These are phyloP conservation scores for Notothenia coriiceps DNA, from an alignment of 2,113 vertebrate species.

Conservation along the genomic window DNA sequence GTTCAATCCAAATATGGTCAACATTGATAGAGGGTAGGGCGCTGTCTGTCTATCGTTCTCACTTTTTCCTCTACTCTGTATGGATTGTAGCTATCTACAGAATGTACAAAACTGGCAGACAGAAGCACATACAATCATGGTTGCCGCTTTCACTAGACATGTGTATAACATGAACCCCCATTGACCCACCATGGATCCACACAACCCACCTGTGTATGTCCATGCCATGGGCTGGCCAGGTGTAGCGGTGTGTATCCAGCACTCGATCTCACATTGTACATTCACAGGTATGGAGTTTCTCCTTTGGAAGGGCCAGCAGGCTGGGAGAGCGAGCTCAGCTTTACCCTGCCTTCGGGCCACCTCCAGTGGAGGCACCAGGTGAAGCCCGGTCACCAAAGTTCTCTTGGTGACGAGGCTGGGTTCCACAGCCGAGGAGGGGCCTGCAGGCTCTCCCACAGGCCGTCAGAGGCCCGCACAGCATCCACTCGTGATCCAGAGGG, in stretches of 20 bases:
- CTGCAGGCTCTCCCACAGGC: constrained; percentile 93
- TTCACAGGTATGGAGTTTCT: constrained; percentile 87
- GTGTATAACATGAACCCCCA: constrained; percentile 39
- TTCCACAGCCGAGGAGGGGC: constrained; percentile 88
- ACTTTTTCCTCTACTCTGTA: not conserved
- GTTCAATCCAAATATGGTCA: not conserved
- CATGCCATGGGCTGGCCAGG: constrained; percentile 96
- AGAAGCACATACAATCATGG: constrained; percentile 1
- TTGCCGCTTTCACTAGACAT: constrained; percentile 15
- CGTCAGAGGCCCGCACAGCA: constrained; percentile 93
- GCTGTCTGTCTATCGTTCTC: too few relatives aligned
- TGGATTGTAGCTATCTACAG: not conserved
- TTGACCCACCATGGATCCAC: not conserved
- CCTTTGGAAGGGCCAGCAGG: constrained; percentile 90
- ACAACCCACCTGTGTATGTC: constrained; percentile 83
- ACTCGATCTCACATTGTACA: constrained; percentile 90
- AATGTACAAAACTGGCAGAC: not conserved
- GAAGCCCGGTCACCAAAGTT: constrained; percentile 96
- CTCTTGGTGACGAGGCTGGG: constrained; percentile 89
- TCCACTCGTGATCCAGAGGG: constrained; percentile 97
- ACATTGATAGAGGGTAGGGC: too few relatives aligned
- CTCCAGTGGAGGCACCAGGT: constrained; percentile 97
- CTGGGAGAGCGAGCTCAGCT: constrained; percentile 89
- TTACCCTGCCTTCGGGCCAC: constrained; percentile 95
- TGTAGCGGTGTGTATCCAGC: constrained; percentile 94